These are phyloP conservation scores for Gymnocypris eckloni DNA, from an alignment of 2,797 vertebrate genomes.

Conservation along the genomic window DNA sequence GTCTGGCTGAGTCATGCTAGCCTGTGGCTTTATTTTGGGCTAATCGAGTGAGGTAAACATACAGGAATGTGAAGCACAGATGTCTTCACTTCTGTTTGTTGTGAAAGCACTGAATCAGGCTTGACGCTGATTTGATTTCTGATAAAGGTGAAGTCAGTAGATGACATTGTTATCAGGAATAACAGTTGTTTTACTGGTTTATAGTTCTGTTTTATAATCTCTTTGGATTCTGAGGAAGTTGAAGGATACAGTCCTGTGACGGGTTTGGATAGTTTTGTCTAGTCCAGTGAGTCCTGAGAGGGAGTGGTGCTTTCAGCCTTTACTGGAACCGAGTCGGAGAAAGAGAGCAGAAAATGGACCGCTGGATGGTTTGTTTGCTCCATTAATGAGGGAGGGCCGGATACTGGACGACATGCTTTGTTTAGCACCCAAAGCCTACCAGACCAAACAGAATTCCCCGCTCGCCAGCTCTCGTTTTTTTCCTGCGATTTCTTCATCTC, in stretches of 20 bases:
- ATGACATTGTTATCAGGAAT: conserved; percentile 2
- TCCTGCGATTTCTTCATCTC: neutral
- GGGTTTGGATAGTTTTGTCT: conserved; percentile 22
- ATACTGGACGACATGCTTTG: conserved; percentile 39
- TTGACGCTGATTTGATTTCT: conserved; percentile 1
- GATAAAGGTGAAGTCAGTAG: conserved; percentile 5
- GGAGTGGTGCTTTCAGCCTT: conserved; percentile 14
- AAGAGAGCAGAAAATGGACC: conserved; percentile 30
- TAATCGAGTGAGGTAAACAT: neutral
- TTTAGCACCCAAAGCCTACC: conserved; percentile 37
- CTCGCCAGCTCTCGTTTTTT: neutral
- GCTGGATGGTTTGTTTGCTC: conserved; percentile 2
- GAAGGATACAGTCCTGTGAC: neutral
- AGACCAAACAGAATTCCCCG: conserved; percentile 43
- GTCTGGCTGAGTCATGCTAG: conserved; percentile 43
- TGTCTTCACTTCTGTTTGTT: conserved; percentile 16
- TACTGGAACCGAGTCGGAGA: neutral
- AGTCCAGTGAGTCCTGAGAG: conserved; percentile 3
- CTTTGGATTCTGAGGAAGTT: neutral
- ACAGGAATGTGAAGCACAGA: conserved; percentile 30
- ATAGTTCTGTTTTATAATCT: neutral
- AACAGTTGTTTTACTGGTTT: neutral
- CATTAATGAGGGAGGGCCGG: conserved; percentile 23
- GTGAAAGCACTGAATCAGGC: conserved; percentile 1
- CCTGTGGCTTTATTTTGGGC: conserved; percentile 19